phyloP scores from a whole-genome alignment of 2,113 vertebrate genomes.

The Dolichotis patagonum region DNA sequence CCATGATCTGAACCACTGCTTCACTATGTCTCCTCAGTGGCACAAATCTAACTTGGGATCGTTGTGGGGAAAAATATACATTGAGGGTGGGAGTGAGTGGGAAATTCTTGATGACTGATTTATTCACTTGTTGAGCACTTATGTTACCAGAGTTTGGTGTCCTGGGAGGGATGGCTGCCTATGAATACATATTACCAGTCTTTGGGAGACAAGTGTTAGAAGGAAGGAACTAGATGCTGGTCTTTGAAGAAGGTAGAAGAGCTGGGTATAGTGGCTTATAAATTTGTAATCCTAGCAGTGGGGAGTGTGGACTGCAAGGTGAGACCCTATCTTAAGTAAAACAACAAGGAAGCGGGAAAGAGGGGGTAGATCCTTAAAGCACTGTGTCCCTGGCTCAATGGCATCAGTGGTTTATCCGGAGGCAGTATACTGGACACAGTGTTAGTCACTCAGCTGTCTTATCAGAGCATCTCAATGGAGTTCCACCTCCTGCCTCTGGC shows the following conservation, averaged over 20 bases:
- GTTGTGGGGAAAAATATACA: not conserved
- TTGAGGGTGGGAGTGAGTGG: not conserved
- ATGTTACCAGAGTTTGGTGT: not conserved
- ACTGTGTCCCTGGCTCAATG: not conserved
- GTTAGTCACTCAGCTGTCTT: not conserved
- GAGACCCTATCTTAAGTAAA: not conserved
- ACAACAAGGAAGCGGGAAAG: not conserved
- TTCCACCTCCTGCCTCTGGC: not conserved
- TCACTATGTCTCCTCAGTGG: not conserved
- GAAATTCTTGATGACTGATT: slow-evolving; percentile 7
- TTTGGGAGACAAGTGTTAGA: not conserved
- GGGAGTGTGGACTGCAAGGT: not conserved
- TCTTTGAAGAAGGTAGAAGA: not conserved
- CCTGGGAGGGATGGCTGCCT: not conserved
- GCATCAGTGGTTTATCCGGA: not conserved
- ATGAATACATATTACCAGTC: not conserved
- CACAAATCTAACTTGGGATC: not conserved
- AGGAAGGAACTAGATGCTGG: not conserved
- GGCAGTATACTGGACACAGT: not conserved
- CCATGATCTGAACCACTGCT: not conserved
- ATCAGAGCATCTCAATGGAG: not conserved
- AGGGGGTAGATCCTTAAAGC: not conserved
- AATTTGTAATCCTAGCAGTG: not conserved
- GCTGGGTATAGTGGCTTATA: not conserved
- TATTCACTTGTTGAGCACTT: not conserved